Base-by-base conservation (phyloP, 35 echinoderm and acorn worm species). In the Strongylocentrotus purpuratus region DNA sequence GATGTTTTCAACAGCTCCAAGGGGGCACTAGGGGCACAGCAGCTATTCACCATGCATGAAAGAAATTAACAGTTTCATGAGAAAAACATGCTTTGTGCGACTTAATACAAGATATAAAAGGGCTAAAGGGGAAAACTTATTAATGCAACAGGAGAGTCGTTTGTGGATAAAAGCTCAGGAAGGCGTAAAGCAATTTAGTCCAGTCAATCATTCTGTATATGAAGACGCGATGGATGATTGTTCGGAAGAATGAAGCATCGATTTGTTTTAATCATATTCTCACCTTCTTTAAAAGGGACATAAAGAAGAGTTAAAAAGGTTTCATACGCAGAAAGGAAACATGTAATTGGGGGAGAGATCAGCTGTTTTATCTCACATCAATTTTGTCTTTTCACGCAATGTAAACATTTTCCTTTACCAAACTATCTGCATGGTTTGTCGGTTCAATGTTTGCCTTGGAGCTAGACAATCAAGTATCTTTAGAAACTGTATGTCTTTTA, bases 1-100 rank as follows among this genome's bases (percentile, higher is more conserved):
- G 65, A 78, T 78, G 65, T 78, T 78, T 78, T 78, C 65, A 78
- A 78, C 65, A 78, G 65, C 65, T 78, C 65, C 65, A 22, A 78
- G 65, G 65, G 65, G 18, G 65, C 65, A 78, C 65, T 78, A 78
- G 65, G 22, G 65, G 65, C 65, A 78, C 65, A 22, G 2, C 65
- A n/a, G 65, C 65, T 78, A 78, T 78, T 78, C 65, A 78, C 25
- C 20, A 28, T 22, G 65, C 18, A 78, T 78, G 65, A 78, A n/a
- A 31, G 65, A 78, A 41, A 78, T 78, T 78, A 78, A 78, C 65
- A 78, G 65, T 78, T 78, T 78, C 65, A 78, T 78, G 65, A 78
- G 65, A 78, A 78, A 78, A 78, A 78, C 65, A 78, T 22, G 22
- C 65, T 78, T 78, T 78, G 65, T 78, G 22, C n/a, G 22, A 78